A percentile compares a stretch with the other conserved stretches of the same genome.
Evolutionary conservation across 2,797 vertebrate genomes (phyloP).

Genomic region (Dendrocincla tyrannina): DNA sequence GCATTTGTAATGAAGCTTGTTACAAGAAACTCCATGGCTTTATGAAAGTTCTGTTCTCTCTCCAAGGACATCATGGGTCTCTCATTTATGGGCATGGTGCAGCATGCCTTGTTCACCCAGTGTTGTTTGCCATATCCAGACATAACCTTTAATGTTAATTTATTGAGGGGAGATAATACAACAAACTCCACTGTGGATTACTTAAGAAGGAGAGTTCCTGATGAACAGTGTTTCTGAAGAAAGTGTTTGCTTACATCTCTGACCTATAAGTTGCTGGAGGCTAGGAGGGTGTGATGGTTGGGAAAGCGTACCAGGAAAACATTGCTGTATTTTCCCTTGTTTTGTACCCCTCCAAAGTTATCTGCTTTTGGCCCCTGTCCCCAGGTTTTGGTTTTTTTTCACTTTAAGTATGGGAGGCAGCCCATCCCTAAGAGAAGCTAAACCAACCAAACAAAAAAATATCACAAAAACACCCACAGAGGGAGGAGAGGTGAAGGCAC

Average conservation of each 20-base stretch:
- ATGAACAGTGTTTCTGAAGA: slow-evolving; percentile 5
- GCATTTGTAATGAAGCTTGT: slow-evolving; percentile 61
- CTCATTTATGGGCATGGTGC: slow-evolving; percentile 51
- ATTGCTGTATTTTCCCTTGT: background rate
- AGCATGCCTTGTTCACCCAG: slow-evolving; percentile 34
- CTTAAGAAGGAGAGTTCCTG: slow-evolving; percentile 1
- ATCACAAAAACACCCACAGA: background rate
- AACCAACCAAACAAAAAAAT: background rate
- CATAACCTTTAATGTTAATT: slow-evolving; percentile 2
- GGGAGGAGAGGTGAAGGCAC: background rate
- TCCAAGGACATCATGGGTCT: slow-evolving; percentile 41
- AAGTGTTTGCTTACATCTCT: background rate
- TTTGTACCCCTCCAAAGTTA: background rate
- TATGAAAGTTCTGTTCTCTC: slow-evolving; percentile 50
- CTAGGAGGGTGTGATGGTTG: background rate
- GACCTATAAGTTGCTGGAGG: slow-evolving; percentile 16
- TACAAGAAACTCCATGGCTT: slow-evolving; percentile 22
- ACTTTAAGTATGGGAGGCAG: background rate
- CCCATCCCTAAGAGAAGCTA: background rate
- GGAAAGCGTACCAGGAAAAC: slow-evolving; percentile 27
- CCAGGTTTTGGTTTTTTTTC: no score
- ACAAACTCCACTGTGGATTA: background rate
- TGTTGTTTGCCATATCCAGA: slow-evolving; percentile 11
- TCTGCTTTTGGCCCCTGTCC: slow-evolving; percentile 11
- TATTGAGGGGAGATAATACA: background rate